A percentile compares a stretch with the other conserved stretches of the same genome.
Conservation (phyloP, 2,113 vertebrate species). For the Syngnathus scovelli region DNA sequence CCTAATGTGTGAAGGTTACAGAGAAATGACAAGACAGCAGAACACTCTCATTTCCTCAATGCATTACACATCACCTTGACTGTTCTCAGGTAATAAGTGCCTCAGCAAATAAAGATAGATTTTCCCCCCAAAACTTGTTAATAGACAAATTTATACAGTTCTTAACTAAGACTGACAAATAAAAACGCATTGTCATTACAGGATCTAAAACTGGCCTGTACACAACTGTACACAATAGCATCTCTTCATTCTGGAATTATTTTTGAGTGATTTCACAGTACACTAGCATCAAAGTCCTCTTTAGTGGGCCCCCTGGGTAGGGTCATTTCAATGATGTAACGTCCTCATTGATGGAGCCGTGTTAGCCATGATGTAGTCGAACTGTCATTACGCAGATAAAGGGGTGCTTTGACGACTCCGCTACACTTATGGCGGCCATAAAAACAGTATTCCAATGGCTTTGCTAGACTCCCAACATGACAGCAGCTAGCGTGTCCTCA, state of each 20-base stretch:
- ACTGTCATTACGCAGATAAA: neutral
- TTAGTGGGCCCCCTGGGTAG: neutral
- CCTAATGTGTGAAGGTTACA: constrained; percentile 7
- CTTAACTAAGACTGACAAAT: neutral
- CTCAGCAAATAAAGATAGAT: no score
- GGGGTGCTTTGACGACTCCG: neutral
- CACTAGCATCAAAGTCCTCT: neutral
- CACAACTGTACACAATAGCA: neutral
- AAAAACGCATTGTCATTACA: neutral
- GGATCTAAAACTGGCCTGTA: neutral
- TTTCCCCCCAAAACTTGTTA: neutral
- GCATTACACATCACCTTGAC: neutral
- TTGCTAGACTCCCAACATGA: neutral
- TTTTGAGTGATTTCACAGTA: neutral
- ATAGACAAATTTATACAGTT: neutral
- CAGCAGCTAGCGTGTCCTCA: neutral
- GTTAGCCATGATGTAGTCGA: neutral
- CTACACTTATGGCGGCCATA: neutral
- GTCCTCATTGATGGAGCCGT: neutral
- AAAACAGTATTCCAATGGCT: neutral
- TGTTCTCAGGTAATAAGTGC: neutral
- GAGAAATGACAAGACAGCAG: constrained; percentile 16
- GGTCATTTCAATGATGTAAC: constrained; percentile 8
- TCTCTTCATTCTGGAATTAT: neutral
- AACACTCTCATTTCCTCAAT: neutral